phyloP scores from a whole-genome alignment of 53 echinoderm and acorn worm genomes.

The Henricia sp. region DNA sequence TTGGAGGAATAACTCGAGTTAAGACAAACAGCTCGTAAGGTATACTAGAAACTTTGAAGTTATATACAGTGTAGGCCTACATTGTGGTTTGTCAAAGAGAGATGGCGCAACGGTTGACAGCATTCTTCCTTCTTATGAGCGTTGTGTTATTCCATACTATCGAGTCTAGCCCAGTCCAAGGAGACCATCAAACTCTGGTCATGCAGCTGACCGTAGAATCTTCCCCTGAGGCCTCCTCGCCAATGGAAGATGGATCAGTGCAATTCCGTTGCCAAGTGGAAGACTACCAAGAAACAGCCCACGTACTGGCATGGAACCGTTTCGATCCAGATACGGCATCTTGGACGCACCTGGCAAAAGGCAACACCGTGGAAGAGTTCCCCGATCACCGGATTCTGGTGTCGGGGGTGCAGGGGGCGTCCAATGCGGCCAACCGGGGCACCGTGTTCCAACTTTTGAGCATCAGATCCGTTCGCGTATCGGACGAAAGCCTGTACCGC shows the following conservation, averaged over 20 bases:
- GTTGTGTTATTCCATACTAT: neutral
- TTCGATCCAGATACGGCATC: neutral
- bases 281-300: constrained; percentile 3
- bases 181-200: neutral
- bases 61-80: no score
- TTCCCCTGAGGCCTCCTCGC: constrained; percentile 11
- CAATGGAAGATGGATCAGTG: constrained; percentile 25
- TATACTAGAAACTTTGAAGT: no score
- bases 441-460: constrained; percentile 23
- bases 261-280: constrained; percentile 15
- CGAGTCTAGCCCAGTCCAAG: neutral
- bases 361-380: neutral
- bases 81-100: no score
- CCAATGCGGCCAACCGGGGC: neutral
- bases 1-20: no score
- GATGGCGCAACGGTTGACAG: neutral
- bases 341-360: constrained; percentile 12
- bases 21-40: no score
- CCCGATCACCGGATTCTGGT: constrained; percentile 17
- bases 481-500: constrained; percentile 33
- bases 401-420: constrained; percentile 33
- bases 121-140: neutral
- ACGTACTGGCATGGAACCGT: constrained; percentile 31
- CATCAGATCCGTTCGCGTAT: neutral
- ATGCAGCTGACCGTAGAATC: constrained; percentile 28